Evolutionary conservation across 2,113 vertebrate species (phyloP).

Genomic region (Rhynchopsitta pachyrhyncha): DNA sequence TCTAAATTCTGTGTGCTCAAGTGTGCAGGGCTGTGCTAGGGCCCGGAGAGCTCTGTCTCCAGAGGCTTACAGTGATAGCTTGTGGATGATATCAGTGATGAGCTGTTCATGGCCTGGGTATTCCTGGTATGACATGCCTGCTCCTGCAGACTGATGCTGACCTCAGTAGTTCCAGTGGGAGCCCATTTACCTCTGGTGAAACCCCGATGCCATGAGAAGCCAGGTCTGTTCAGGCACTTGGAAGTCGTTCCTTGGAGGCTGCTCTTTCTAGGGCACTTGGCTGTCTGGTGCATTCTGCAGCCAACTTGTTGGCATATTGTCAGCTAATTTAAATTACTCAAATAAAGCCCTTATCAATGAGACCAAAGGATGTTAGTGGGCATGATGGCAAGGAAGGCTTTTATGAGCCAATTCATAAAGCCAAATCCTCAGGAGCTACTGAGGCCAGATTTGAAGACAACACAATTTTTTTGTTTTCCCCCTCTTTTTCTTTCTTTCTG

Average conservation of each 20-base stretch:
- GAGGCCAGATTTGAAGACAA: slow-evolving; percentile 22
- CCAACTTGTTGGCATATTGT: neutral
- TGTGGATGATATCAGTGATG: neutral
- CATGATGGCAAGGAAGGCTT: neutral
- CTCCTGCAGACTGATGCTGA: fast-evolving
- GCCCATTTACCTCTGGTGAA: neutral
- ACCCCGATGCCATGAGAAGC: fast-evolving
- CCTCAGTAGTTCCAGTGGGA: neutral
- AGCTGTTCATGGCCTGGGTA: neutral
- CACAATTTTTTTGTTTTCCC: neutral
- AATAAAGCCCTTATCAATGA: neutral
- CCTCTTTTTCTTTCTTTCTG: neutral
- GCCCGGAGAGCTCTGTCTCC: neutral
- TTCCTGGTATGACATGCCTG: fast-evolving
- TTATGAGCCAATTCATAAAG: slow-evolving; percentile 13
- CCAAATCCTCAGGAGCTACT: slow-evolving; percentile 6
- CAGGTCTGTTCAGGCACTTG: neutral
- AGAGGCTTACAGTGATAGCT: too few species aligned
- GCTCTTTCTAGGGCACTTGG: neutral
- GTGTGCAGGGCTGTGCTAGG: neutral
- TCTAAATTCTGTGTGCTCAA: neutral
- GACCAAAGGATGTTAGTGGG: neutral
- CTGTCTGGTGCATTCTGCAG: neutral
- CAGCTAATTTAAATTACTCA: slow-evolving; percentile 4
- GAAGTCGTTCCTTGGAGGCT: neutral